phyloP scores from a whole-genome alignment of 2,797 vertebrate genomes.

The Spinibarbus caldwelli region DNA sequence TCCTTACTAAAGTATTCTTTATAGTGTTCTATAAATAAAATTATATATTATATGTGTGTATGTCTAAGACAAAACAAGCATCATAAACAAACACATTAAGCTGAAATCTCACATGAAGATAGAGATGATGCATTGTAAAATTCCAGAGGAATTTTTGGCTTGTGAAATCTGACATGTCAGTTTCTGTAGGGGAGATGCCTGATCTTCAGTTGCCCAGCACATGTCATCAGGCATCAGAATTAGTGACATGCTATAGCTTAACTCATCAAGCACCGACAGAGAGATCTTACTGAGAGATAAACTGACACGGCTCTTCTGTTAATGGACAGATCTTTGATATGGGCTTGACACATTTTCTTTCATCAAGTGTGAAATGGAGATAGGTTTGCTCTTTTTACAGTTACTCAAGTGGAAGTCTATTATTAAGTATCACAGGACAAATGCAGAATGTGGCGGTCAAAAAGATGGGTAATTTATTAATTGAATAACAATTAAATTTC shows the following conservation, averaged over 20 bases:
- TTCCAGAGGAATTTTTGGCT: slow-evolving; percentile 33
- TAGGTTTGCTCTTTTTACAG: slow-evolving; percentile 26
- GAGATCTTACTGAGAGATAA: slow-evolving; percentile 35
- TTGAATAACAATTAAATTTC: background rate
- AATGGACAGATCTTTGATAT: slow-evolving; percentile 33
- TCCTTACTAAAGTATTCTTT: background rate
- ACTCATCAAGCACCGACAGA: slow-evolving; percentile 20
- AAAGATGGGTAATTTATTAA: background rate
- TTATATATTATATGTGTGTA: background rate
- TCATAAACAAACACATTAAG: background rate
- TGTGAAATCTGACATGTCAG: slow-evolving; percentile 40
- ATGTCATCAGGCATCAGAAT: slow-evolving; percentile 14
- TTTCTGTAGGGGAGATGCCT: slow-evolving; percentile 25
- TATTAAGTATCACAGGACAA: background rate
- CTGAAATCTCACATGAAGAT: slow-evolving; percentile 18
- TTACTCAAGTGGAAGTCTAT: background rate
- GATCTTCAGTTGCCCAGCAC: background rate
- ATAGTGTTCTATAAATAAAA: background rate
- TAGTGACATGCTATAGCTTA: slow-evolving; percentile 11
- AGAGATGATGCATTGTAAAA: slow-evolving; percentile 47
- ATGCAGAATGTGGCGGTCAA: slow-evolving; percentile 1
- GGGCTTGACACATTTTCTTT: slow-evolving; percentile 34
- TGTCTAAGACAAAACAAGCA: background rate
- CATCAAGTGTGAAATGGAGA: slow-evolving; percentile 32
- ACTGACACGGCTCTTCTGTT: slow-evolving; percentile 15